phyloP scores from a whole-genome alignment of 2,888 invertebrate genomes.

The Calephelis perditalis region DNA sequence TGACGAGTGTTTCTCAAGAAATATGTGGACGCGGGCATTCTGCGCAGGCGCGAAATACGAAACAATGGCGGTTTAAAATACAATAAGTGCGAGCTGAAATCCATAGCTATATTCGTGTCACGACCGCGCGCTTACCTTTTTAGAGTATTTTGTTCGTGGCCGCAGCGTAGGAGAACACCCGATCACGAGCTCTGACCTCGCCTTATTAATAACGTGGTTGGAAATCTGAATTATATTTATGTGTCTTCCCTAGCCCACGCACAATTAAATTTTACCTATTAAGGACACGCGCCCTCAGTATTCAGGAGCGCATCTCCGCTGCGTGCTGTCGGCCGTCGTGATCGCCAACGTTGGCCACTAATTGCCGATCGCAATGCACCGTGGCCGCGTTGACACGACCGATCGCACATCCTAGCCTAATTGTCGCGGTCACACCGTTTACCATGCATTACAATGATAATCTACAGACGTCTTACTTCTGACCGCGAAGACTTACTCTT shows the following conservation, averaged over 20 bases:
- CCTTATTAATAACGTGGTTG: slow-evolving; percentile 68
- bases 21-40: slow-evolving; percentile 33
- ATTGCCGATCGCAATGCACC: slow-evolving; percentile 54
- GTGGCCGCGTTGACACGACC: slow-evolving; percentile 48
- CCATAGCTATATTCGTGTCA: slow-evolving; percentile 72
- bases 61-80: slow-evolving; percentile 74
- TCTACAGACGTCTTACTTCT: slow-evolving; percentile 54
- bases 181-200: slow-evolving; percentile 52
- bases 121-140: slow-evolving; percentile 68
- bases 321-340: slow-evolving; percentile 53
- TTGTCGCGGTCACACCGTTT: slow-evolving; percentile 62
- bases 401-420: slow-evolving; percentile 54
- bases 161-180: slow-evolving; percentile 43
- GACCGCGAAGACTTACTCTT: slow-evolving; percentile 37
- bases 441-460: slow-evolving; percentile 71
- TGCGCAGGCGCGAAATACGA: slow-evolving; percentile 67
- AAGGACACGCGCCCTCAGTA: slow-evolving; percentile 38
- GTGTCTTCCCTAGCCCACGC: slow-evolving; percentile 29
- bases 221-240: slow-evolving; percentile 48
- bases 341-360: slow-evolving; percentile 50
- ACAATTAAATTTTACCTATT: slow-evolving; percentile 30
- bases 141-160: slow-evolving; percentile 63
- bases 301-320: slow-evolving; percentile 40
- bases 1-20: neutral
- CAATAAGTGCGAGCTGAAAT: slow-evolving; percentile 69